Percentiles rank a stretch among this genome's conserved stretches.
Evolutionary conservation across 64 coral and sea anemone genomes (phyloP).

Genomic region (Exaiptasia diaphana): DNA sequence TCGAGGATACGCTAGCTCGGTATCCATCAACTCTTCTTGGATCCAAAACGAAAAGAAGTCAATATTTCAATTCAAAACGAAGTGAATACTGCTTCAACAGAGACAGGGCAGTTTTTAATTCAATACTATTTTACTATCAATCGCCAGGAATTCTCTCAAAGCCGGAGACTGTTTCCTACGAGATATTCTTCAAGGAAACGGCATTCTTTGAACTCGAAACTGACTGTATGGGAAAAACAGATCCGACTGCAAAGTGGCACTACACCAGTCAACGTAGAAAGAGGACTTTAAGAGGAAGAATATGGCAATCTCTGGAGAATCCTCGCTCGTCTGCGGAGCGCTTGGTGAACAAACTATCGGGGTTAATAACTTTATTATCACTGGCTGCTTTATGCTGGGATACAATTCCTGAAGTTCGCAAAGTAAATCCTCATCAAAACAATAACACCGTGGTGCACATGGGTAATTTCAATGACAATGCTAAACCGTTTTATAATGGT

Average conservation of each 20-base stretch:
- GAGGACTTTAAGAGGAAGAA: conserved; percentile 20
- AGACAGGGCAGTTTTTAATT: conserved; percentile 64
- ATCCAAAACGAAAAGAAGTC: conserved; percentile 29
- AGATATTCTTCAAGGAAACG: conserved; percentile 58
- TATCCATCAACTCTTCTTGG: conserved; percentile 71
- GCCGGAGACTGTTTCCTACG: conserved; percentile 51
- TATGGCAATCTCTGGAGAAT: conserved; percentile 77
- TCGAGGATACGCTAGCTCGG: conserved; percentile 61
- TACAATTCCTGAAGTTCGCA: conserved; percentile 26
- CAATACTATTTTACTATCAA: conserved; percentile 82
- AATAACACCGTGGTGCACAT: conserved; percentile 14
- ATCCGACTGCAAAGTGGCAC: not conserved
- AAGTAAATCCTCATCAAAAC: not conserved
- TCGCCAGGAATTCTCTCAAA: conserved; percentile 59
- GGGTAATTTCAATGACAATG: not conserved
- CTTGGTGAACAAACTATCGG: conserved; percentile 16
- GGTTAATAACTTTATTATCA: conserved; percentile 46
- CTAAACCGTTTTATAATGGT: not conserved
- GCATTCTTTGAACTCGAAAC: conserved; percentile 70
- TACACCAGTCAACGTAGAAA: not conserved
- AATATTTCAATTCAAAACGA: conserved; percentile 40
- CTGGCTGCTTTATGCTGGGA: conserved; percentile 59
- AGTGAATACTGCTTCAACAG: conserved; percentile 61
- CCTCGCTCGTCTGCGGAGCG: conserved; percentile 39
- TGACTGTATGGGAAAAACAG: conserved; percentile 4